Evolutionary conservation across 2,888 invertebrate genomes (phyloP), one percentile per base, ranked within the genome.

Genomic region (Halocaridina rubra): DNA sequence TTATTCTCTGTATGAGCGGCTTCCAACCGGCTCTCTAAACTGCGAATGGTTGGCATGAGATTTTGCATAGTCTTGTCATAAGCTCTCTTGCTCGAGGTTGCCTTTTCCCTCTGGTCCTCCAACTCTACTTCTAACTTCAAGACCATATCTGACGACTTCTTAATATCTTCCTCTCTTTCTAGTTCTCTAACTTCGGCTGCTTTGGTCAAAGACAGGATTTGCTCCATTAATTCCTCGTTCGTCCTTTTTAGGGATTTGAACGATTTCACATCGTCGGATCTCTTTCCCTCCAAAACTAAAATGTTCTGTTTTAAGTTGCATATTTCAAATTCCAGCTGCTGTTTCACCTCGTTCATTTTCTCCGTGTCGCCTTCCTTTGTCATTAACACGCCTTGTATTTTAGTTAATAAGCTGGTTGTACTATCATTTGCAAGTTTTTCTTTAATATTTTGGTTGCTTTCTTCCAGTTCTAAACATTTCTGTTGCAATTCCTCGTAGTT

Each of bases 101-200:
- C 77, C 69, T 80, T 71, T 19, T 80, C 80, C 71, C 76, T 24
- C 27, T 71, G 72, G 29, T 86, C 84, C 29, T 64, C 64, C 8
- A 81, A 8, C 29, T 81, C 79, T 3, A 46, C 69, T 64, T 85
- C 81, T 8, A 74, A 33, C 3, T 61, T 81, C 22, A 76, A 72
- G n/a, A 86, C 22, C 22, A 79, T 53, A 59, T 81, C 79, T 1
- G 81, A 72, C 32, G 81, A 53, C 57, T 33, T 72, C 24, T 27
- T 27, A 19, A 79, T 57, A 27, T 78, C 78, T 30, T 78, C 27
- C 24, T 64, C 67, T 7, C 53, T 79, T 16, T 84, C 75, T 3
- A 46, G 29, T 8, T 76, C 69, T 27, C 33, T 46, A 16, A 19
- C 19, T 19, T 76, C 19, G 2, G 13, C 19, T 19, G 13, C 29